Percentiles rank a stretch among this genome's conserved stretches.
Evolutionary conservation across 2,797 vertebrate species (phyloP).

Genomic region (Cheirogaleus major): DNA sequence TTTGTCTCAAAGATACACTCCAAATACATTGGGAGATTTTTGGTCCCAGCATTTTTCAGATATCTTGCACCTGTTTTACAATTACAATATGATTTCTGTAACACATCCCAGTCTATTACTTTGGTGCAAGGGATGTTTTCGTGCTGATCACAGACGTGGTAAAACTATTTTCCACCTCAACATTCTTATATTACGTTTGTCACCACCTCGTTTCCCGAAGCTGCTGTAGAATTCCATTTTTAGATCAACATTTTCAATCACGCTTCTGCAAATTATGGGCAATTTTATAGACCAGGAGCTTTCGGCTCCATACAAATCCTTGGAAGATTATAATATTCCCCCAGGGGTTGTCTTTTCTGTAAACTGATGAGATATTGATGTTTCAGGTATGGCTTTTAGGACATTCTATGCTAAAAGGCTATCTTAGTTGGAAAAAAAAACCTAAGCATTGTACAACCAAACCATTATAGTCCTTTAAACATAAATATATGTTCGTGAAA

Average conservation of each 20-base stretch:
- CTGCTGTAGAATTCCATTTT: neutral
- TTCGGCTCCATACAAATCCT: neutral
- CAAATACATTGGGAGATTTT: too few relatives aligned
- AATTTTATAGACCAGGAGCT: neutral
- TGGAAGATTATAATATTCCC: neutral
- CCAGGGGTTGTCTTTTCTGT: neutral
- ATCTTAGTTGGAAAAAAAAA: neutral
- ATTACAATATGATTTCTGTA: neutral
- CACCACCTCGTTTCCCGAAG: neutral
- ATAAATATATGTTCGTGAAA: neutral
- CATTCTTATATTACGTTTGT: neutral
- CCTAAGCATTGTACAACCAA: neutral
- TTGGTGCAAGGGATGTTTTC: neutral
- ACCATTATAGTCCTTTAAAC: neutral
- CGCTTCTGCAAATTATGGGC: neutral
- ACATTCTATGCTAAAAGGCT: neutral
- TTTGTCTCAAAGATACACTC: rapidly evolving
- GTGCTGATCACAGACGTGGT: rapidly evolving
- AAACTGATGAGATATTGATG: neutral
- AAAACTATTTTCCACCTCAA: neutral
- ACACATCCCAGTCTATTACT: neutral
- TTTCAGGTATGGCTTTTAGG: neutral
- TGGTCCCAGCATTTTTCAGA: neutral
- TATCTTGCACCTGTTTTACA: neutral
- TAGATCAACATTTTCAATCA: neutral